Percentiles rank a stretch among this genome's conserved stretches.
Conservation (phyloP, 2,888 invertebrate genomes). For the Apocheima hispidaria region DNA sequence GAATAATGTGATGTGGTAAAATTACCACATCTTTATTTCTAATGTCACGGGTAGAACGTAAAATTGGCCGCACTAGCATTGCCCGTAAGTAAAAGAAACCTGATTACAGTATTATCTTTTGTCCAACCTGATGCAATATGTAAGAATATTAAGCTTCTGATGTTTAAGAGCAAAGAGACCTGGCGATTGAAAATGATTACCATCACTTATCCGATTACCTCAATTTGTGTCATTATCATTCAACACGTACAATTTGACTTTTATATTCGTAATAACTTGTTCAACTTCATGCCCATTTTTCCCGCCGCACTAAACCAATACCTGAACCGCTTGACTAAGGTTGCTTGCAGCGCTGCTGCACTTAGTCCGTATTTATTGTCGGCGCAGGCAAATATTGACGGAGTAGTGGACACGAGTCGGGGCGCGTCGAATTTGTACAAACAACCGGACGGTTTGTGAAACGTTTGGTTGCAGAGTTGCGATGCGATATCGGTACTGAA, state of each 20-base stretch:
- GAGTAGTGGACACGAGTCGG: slow-evolving; percentile 8
- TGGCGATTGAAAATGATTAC: too few relatives aligned
- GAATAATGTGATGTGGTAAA: too few relatives aligned
- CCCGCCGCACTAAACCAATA: neutral
- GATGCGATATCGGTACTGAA: neutral
- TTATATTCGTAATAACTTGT: neutral
- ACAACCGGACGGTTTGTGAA: slow-evolving; percentile 9
- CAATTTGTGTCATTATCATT: too few relatives aligned
- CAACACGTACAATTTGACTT: too few relatives aligned
- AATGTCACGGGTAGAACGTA: neutral
- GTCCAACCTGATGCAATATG: neutral
- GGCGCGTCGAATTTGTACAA: slow-evolving; percentile 12
- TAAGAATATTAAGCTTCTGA: too few relatives aligned
- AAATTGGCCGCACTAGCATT: slow-evolving; percentile 6
- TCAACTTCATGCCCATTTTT: neutral
- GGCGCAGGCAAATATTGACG: slow-evolving; percentile 29
- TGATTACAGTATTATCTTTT: neutral
- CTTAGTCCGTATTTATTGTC: slow-evolving; percentile 33
- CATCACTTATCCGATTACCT: too few relatives aligned
- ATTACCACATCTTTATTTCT: slow-evolving; percentile 1
- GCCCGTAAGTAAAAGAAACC: neutral
- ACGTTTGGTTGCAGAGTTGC: slow-evolving; percentile 9
- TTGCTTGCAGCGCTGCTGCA: slow-evolving; percentile 9
- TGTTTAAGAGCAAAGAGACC: too few relatives aligned
- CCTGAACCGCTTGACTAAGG: neutral